phyloP scores from a whole-genome alignment of 2,888 invertebrate genomes.

The Coremacera marginata region DNA sequence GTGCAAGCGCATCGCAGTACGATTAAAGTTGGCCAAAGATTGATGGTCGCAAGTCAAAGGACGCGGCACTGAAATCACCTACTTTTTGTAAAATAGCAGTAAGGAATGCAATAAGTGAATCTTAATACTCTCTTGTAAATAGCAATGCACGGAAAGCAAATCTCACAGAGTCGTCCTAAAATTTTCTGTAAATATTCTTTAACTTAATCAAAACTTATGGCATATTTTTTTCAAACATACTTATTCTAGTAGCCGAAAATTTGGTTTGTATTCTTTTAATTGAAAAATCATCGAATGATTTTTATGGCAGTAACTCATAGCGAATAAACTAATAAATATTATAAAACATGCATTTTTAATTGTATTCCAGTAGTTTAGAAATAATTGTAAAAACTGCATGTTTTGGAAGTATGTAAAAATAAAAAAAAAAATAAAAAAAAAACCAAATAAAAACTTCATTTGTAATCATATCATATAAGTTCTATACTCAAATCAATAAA shows the following conservation, averaged over 20 bases:
- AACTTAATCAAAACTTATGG: not conserved
- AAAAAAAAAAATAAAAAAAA: not conserved
- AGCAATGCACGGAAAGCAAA: not conserved
- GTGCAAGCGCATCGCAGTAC: conserved; percentile 79
- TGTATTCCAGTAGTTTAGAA: conserved; percentile 4
- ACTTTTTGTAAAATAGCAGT: conserved; percentile 17
- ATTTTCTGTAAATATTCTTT: not conserved
- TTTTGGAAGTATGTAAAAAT: not conserved
- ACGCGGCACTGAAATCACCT: not conserved
- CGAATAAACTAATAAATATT: not conserved
- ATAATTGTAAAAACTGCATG: not conserved
- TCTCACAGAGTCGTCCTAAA: not conserved
- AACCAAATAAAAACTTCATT: not conserved
- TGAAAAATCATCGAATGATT: too few species aligned
- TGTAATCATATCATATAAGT: conserved; percentile 19
- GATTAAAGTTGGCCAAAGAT: conserved; percentile 77
- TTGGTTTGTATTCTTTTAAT: too few species aligned
- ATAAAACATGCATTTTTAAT: not conserved
- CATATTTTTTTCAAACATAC: too few species aligned
- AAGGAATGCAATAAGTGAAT: too few species aligned
- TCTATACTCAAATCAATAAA: conserved; percentile 8
- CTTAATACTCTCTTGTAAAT: not conserved
- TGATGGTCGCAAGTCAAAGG: conserved; percentile 57
- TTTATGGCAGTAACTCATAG: too few species aligned
- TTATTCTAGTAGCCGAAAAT: not conserved